phyloP scores from a whole-genome alignment of 1,140 invertebrate species.

The Drosophila ironensis region DNA sequence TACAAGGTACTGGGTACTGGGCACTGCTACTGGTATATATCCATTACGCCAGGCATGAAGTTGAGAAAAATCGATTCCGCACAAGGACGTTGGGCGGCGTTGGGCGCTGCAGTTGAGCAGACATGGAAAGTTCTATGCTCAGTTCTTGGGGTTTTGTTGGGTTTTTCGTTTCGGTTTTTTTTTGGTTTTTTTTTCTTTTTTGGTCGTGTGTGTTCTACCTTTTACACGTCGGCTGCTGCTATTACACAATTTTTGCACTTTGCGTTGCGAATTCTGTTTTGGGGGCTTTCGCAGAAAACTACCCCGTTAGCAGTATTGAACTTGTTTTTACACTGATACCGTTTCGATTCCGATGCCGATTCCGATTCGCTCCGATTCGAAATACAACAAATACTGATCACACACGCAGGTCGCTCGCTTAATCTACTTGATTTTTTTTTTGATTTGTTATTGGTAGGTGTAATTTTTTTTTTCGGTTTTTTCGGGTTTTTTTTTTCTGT shows the following conservation, averaged over 20 bases:
- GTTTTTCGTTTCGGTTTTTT: constrained; percentile 6
- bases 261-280: constrained; percentile 59
- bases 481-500: constrained; percentile 25
- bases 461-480: constrained; percentile 30
- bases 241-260: constrained; percentile 75
- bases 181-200: constrained; percentile 1
- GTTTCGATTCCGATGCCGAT: too few species aligned
- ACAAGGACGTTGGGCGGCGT: constrained; percentile 70
- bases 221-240: constrained; percentile 64
- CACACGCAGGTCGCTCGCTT: constrained; percentile 32
- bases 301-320: constrained; percentile 64
- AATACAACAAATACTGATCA: constrained; percentile 66
- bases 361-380: constrained; percentile 36
- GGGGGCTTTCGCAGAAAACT: constrained; percentile 69
- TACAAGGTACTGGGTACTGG: neutral
- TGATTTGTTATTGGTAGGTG: too few species aligned
- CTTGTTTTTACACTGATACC: constrained; percentile 57
- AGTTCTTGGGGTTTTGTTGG: constrained; percentile 7
- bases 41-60: constrained; percentile 71
- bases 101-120: constrained; percentile 48
- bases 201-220: constrained; percentile 57
- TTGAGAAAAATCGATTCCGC: constrained; percentile 81
- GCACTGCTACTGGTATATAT: constrained; percentile 46
- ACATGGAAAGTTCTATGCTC: constrained; percentile 31
- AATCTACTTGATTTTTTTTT: neutral